phyloP scores from a whole-genome alignment of 2,113 vertebrate species.

The Petroica traversi region DNA sequence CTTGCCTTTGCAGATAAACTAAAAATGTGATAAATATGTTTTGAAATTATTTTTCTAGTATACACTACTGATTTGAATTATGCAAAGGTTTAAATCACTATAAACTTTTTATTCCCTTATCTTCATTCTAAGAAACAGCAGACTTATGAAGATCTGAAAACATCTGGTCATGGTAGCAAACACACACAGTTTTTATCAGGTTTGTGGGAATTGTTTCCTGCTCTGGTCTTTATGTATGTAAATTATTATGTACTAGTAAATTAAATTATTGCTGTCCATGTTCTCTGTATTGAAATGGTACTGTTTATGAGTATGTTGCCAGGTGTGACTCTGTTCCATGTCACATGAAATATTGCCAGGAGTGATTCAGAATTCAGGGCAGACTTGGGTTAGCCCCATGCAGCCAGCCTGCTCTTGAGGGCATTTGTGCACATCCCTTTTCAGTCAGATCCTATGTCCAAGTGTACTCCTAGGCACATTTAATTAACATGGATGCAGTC shows the following conservation, averaged over 20 bases:
- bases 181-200: fast-evolving
- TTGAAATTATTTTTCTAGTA: neutral
- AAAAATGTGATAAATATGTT: neutral
- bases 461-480: neutral
- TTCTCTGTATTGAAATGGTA: neutral
- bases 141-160: neutral
- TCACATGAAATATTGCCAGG: neutral
- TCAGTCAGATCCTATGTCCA: too few species aligned
- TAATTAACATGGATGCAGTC: neutral
- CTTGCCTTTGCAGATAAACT: neutral
- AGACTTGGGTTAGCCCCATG: neutral
- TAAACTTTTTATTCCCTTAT: neutral
- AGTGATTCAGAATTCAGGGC: neutral
- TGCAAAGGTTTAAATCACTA: neutral
- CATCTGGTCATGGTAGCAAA: neutral
- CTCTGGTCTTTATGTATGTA: neutral
- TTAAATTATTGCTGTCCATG: neutral
- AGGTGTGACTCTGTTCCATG: neutral
- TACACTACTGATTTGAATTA: neutral
- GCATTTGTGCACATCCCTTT: neutral
- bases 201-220: neutral
- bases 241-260: neutral
- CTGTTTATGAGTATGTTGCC: too few species aligned
- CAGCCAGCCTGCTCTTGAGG: neutral
- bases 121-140: neutral